A percentile compares a stretch with the other conserved stretches of the same genome.
These are phyloP conservation scores for Drosophila punjabiensis DNA, from an alignment of 1,140 invertebrate species.

Conservation along the genomic window DNA sequence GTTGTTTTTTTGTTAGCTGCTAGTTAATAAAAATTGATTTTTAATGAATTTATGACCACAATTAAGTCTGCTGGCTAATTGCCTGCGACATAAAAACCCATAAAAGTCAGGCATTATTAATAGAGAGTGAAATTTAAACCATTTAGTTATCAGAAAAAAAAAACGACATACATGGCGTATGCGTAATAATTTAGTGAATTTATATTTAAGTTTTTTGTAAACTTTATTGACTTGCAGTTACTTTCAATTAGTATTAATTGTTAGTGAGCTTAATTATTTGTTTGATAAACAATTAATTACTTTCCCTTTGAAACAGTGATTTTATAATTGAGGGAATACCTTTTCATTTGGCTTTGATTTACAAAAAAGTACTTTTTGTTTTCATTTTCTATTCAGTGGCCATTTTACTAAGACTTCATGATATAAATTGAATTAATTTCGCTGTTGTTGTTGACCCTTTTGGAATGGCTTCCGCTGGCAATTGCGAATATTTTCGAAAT, in stretches of 20 bases:
- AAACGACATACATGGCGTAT: constrained; percentile 3
- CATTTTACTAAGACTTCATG: constrained; percentile 16
- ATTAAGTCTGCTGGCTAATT: constrained; percentile 36
- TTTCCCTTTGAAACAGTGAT: not conserved
- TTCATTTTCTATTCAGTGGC: constrained; percentile 6
- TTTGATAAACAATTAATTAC: not conserved
- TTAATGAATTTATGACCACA: constrained; percentile 61
- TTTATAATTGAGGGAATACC: constrained; percentile 1
- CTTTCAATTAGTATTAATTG: not conserved
- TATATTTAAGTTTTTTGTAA: not conserved
- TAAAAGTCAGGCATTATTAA: constrained; percentile 13
- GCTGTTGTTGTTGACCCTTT: constrained; percentile 3
- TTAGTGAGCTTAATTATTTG: not conserved
- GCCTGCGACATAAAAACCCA: constrained; percentile 13
- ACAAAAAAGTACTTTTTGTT: not conserved
- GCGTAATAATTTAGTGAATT: not conserved
- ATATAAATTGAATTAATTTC: constrained; percentile 29
- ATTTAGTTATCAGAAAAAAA: not conserved
- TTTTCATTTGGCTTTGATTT: not conserved
- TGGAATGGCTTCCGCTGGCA: constrained; percentile 9
- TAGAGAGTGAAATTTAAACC: constrained; percentile 1
- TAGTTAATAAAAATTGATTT: constrained; percentile 58
- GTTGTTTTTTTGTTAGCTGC: not conserved
- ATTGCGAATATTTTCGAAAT: constrained; percentile 38
- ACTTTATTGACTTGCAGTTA: not conserved